These are phyloP conservation scores for Bubo blakistoni DNA, from an alignment of 2,113 vertebrate genomes.

Conservation along the genomic window DNA sequence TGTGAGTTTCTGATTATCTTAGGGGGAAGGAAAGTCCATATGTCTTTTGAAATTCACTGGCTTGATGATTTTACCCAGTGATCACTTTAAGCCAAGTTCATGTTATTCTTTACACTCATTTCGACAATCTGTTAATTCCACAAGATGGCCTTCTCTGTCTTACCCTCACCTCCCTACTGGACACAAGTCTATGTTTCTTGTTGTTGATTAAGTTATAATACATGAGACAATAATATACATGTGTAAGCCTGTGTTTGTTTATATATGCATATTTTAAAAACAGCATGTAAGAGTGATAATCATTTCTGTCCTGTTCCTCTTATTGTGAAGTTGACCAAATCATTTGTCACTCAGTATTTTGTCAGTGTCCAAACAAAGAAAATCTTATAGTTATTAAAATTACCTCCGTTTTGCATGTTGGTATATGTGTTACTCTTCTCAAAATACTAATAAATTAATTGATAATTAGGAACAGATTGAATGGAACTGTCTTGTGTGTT, in stretches of 20 bases:
- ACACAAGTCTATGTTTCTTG: background rate
- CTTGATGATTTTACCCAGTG: background rate
- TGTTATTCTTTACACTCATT: background rate
- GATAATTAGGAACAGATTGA: background rate
- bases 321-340: background rate
- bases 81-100: background rate
- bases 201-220: background rate
- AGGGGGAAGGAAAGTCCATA: background rate
- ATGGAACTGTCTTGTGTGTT: background rate
- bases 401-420: background rate
- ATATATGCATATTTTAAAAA: background rate
- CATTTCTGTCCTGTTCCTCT: background rate
- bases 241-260: background rate
- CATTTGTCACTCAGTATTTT: background rate
- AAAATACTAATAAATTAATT: background rate
- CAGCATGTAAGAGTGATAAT: background rate
- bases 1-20: background rate
- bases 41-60: background rate
- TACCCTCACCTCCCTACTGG: background rate
- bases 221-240: rapidly evolving
- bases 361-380: background rate
- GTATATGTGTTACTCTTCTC: background rate
- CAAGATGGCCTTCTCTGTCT: background rate
- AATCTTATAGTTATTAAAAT: background rate
- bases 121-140: background rate